Conservation (phyloP, 1,140 invertebrate species). For the Metopolophium dirhodum region DNA sequence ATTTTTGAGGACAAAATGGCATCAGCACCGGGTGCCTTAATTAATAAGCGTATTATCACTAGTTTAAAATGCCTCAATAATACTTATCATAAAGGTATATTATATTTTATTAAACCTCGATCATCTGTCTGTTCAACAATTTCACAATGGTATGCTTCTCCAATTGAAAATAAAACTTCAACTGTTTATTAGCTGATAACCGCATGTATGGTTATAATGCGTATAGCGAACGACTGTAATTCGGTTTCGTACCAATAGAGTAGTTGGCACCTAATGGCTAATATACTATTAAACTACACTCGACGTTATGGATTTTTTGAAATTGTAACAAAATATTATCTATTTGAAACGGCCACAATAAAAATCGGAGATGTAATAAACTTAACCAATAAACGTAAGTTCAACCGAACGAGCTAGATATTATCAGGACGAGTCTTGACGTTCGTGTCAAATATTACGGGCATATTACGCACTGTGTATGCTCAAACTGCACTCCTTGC, state of each 20-base stretch:
- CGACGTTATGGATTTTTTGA: neutral
- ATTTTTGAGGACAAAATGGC: no score
- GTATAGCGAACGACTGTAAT: neutral
- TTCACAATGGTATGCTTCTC: neutral
- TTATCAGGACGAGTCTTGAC: neutral
- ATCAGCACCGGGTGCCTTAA: neutral
- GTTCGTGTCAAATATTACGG: neutral
- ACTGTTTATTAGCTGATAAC: neutral
- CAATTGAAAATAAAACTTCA: neutral
- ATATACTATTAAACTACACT: neutral
- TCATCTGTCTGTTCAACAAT: neutral
- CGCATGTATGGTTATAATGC: neutral
- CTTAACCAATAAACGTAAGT: neutral
- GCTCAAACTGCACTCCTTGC: neutral
- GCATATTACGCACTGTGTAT: neutral
- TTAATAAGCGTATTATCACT: neutral
- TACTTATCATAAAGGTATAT: neutral
- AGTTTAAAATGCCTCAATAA: neutral
- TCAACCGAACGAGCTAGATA: neutral
- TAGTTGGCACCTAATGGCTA: neutral
- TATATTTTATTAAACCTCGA: neutral
- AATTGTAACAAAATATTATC: neutral
- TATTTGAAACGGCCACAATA: neutral
- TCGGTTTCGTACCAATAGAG: neutral
- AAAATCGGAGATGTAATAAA: neutral